Evolutionary conservation across 2,888 invertebrate species (phyloP).

Genomic region (Drosophila flavopinicola): DNA sequence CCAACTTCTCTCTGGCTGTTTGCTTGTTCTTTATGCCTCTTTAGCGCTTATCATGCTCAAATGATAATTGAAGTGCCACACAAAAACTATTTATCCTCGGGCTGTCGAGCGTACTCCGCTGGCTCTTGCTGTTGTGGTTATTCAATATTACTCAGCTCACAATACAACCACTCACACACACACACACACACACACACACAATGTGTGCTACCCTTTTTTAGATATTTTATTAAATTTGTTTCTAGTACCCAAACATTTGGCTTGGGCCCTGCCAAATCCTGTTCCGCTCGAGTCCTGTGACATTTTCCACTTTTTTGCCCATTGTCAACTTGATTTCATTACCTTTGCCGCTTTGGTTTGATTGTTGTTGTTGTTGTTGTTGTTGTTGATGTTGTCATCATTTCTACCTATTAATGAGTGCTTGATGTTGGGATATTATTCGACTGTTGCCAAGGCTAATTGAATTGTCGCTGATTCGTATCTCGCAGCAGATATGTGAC

Average conservation of each 20-base stretch:
- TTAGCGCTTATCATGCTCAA: conserved; percentile 81
- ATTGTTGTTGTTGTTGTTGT: conserved; percentile 3
- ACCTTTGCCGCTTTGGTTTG: conserved; percentile 23
- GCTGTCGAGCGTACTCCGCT: conserved; percentile 66
- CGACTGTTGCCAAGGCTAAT: conserved; percentile 69
- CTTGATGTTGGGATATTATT: conserved; percentile 13
- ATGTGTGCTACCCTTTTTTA: conserved; percentile 43
- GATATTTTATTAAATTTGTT: conserved; percentile 75
- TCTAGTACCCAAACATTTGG: conserved; percentile 65
- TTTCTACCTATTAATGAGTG: conserved; percentile 51
- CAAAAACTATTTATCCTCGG: conserved; percentile 79
- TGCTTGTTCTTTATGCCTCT: conserved; percentile 68
- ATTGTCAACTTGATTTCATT: conserved; percentile 73
- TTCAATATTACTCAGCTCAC: conserved; percentile 72
- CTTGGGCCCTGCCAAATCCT: conserved; percentile 31
- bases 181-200: conserved; percentile 28
- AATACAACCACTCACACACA: conserved; percentile 45
- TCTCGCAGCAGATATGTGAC: conserved; percentile 53
- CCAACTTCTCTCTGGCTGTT: conserved; percentile 49
- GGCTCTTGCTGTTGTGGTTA: conserved; percentile 60
- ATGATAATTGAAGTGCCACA: conserved; percentile 82
- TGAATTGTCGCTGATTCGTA: conserved; percentile 68
- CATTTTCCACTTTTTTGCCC: conserved; percentile 64
- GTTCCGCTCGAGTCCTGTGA: conserved; percentile 53
- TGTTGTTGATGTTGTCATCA: conserved; percentile 57